phyloP scores from a whole-genome alignment of 2,113 vertebrate species.

The Lophius piscatorius region DNA sequence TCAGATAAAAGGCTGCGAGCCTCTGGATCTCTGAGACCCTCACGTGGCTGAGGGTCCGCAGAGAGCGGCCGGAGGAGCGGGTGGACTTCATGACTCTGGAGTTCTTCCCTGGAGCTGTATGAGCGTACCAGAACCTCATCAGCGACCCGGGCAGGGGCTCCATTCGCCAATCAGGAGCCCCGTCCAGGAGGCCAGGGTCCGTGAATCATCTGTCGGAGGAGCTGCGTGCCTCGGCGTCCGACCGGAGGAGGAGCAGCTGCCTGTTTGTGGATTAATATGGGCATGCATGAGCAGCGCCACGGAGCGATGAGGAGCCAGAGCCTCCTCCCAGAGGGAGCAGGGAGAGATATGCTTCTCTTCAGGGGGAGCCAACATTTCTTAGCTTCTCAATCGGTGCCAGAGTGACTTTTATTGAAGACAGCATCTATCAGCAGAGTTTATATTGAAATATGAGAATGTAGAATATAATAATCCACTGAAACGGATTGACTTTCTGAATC shows the following conservation, averaged over 20 bases:
- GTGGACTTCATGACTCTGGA: conserved; percentile 61
- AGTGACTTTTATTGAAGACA: too few species aligned
- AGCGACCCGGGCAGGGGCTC: conserved; percentile 53
- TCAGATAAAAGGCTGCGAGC: conserved; percentile 28
- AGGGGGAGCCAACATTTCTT: background rate
- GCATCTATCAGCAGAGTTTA: background rate
- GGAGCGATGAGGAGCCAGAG: conserved; percentile 13
- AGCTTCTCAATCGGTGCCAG: too few species aligned
- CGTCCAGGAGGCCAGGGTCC: conserved; percentile 54
- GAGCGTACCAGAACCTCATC: conserved; percentile 67
- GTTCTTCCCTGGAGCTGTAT: conserved; percentile 73
- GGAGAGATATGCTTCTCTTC: background rate
- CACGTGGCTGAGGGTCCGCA: conserved; percentile 44
- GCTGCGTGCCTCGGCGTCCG: conserved; percentile 49
- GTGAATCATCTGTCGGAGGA: conserved; percentile 70
- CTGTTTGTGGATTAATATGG: conserved; percentile 63
- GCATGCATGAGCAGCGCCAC: conserved; percentile 32
- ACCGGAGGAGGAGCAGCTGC: conserved; percentile 58
- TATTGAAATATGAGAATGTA: too few species aligned
- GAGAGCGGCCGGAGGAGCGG: conserved; percentile 45
- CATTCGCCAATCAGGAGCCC: conserved; percentile 61
- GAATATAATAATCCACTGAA: too few species aligned
- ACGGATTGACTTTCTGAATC: too few species aligned
- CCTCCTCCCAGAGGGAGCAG: conserved; percentile 12
- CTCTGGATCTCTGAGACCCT: conserved; percentile 24